Base-by-base conservation (phyloP, 30 jellyfish, hydroid and myxozoan species). In the Hydractinia echinata region DNA sequence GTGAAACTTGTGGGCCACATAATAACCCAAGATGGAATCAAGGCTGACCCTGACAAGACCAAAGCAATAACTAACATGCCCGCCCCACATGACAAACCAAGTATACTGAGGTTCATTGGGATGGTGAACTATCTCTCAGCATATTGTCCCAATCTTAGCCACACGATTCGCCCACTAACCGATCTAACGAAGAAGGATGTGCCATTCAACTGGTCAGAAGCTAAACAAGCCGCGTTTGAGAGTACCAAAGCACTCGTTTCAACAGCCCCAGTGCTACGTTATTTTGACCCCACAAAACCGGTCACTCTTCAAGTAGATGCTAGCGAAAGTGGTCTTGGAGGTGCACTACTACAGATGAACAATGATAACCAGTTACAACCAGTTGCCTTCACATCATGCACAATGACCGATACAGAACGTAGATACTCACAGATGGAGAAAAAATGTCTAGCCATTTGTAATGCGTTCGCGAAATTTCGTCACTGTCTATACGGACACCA, bases 381-480 rank as follows among this genome's bases (percentile, higher is more conserved):
- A 48, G 76, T 79, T 66, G 89, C 90, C 8, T 86, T 67, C 55
- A 60, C 58, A 30, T 86, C 86, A 54, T 18, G 95, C 11, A 81
- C 82, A 10, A 30, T 86, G 76, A 58, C 90, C 7, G n/a, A 18
- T 10, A 61, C 86, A 9, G 82, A 50, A 55, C 52, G 39, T 8
- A 52, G 79, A 78, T 14, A 52, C 20, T 16, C 55, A 67, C 79
- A 21, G 55, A 67, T 21, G 10, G 79, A 67, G 10, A 16, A 67
- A 16, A 10, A 14, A 21, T 67, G 79, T 19, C 19, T 67, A 14
- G 79, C 55, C 39, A 19, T 67, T 14, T 73, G 76, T 19, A 73
- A 19, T 73, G 82, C 82, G 50, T 73, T 73, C 76, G 20, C 82
- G 18, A 73, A 73, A 50, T 73, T 73, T 73, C 77, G 50, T 49